phyloP scores from a whole-genome alignment of 2,113 vertebrate genomes.

The Paraplagusia blochii region DNA sequence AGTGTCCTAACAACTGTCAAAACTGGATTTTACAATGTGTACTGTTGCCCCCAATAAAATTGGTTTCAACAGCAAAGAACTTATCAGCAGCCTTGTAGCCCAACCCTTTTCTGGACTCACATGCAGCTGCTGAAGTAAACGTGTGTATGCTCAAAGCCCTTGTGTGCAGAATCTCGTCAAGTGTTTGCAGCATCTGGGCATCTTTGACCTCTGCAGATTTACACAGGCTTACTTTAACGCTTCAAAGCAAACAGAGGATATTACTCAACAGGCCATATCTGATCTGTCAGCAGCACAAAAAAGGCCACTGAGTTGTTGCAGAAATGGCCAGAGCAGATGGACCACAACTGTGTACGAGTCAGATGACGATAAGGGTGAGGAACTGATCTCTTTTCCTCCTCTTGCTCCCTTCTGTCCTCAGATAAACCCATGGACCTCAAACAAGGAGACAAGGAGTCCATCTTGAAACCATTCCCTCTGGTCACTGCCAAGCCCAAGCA shows the following conservation, averaged over 20 bases:
- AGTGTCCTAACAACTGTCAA: background rate
- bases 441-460: conserved; percentile 60
- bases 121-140: no score
- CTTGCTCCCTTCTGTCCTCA: conserved; percentile 50
- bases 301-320: conserved; percentile 47
- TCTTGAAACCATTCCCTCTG: conserved; percentile 57
- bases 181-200: conserved; percentile 33
- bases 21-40: background rate
- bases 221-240: conserved; percentile 29
- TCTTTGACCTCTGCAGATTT: conserved; percentile 18
- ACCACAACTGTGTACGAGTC: conserved; percentile 62
- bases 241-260: conserved; percentile 31
- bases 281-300: conserved; percentile 45
- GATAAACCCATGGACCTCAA: conserved; percentile 68
- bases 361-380: conserved; percentile 46
- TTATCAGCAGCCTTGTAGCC: background rate
- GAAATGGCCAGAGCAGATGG: conserved; percentile 67
- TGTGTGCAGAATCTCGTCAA: background rate
- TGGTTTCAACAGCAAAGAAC: background rate
- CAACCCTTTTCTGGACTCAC: background rate
- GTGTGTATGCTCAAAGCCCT: background rate
- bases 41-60: conserved; percentile 3
- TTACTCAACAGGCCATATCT: conserved; percentile 42
- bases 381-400: conserved; percentile 49
- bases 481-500: conserved; percentile 71